Evolutionary conservation across 2,797 vertebrate genomes (phyloP).

Genomic region (Girardinus metallicus): DNA sequence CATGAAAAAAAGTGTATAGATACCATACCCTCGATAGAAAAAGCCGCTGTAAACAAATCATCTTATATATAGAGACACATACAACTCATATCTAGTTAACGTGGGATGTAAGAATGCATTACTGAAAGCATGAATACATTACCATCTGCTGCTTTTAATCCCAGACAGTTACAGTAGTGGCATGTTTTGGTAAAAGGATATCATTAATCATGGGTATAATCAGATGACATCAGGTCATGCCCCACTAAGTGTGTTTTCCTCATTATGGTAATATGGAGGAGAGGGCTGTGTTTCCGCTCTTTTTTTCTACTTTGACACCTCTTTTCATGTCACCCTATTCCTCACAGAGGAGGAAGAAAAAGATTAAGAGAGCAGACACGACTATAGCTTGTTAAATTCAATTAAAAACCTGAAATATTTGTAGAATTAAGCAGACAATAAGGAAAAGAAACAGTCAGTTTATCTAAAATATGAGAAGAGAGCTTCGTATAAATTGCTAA

Average conservation of each 20-base stretch:
- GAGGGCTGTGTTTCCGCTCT: conserved; percentile 77
- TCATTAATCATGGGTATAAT: conserved; percentile 99
- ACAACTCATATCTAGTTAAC: conserved; percentile 37
- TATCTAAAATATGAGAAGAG: neutral
- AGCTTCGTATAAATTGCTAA: conserved; percentile 21
- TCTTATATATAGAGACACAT: conserved; percentile 31
- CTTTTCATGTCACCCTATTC: conserved; percentile 80
- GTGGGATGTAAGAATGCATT: conserved; percentile 43
- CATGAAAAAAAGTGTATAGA: conserved; percentile 21
- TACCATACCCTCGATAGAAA: conserved; percentile 16
- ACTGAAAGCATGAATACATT: conserved; percentile 73
- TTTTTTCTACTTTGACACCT: conserved; percentile 80
- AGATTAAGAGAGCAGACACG: conserved; percentile 52
- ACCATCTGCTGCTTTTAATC: conserved; percentile 77
- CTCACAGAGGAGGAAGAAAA: conserved; percentile 66
- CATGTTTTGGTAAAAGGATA: conserved; percentile 89
- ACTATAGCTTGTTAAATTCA: conserved; percentile 50
- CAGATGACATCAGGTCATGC: conserved; percentile 97
- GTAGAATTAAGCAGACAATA: conserved; percentile 12
- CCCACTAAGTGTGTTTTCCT: conserved; percentile 98
- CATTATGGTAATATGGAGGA: conserved; percentile 97
- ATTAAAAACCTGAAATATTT: conserved; percentile 24
- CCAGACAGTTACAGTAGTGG: conserved; percentile 83
- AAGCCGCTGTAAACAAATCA: conserved; percentile 34
- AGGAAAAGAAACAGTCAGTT: conserved; percentile 3